Evolutionary conservation across 2,113 vertebrate genomes (phyloP), one percentile per base, ranked within the genome.

Genomic region (Dipodomys merriami): DNA sequence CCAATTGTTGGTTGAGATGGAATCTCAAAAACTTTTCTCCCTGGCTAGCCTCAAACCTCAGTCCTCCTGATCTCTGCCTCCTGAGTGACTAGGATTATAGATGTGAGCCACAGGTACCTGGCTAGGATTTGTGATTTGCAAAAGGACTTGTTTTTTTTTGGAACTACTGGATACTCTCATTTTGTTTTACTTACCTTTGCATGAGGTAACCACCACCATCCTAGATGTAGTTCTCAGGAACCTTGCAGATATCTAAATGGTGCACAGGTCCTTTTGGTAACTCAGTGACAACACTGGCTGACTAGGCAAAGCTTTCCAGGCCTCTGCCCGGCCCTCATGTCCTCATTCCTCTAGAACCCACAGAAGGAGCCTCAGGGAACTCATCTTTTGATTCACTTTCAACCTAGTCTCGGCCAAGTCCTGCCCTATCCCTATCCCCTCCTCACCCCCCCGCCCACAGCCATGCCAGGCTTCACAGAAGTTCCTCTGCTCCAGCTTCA

Each of bases 221-320:
- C 79, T 77, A 6, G 46, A 22, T 83, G 10, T 46, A 62, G 77
- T 80, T 57, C 25, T 57, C 49, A 69, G 65, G 57, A 12, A 68
- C 84, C 88, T 35, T 60, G 44, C 89, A 72, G 60, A 65, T 2
- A 1, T 92, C 30, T 91, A 95, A 91, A 19, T 84, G 81, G 73
- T 89, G n/a, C 87, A 29, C 84, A 78, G 79, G 77, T 91, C 46
- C n/a, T 86, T 72, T 86, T 19, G 2, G 84, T 74, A 84, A 81
- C 39, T 22, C 84, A 84, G 64, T 73, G 68, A 78, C 46, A 73
- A 33, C 53, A 44, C 64, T 33, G 68, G 35, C 20, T 81, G 46
- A 78, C 33, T 44, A 44, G 65, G 68, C 30, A 84, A 23, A 82
- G 23, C 35, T 64, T 20, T 7, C 35, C 69, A 33, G 46, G 49